These are phyloP conservation scores for Nasonia vitripennis DNA, from an alignment of 1,140 invertebrate genomes.

Conservation along the genomic window DNA sequence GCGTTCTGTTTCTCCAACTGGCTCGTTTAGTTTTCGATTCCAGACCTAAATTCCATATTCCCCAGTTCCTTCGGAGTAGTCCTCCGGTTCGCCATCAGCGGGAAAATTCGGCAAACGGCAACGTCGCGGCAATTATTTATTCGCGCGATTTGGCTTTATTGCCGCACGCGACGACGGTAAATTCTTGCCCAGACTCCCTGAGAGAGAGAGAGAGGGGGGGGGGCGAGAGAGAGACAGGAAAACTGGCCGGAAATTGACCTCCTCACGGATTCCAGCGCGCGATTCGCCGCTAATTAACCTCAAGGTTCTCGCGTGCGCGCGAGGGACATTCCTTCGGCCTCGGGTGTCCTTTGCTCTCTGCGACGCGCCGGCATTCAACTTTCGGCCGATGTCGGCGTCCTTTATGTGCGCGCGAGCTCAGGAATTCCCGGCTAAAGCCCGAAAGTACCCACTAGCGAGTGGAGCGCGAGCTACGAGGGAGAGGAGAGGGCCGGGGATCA, in stretches of 20 bases:
- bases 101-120: background rate
- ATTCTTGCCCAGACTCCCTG: slow-evolving; percentile 8
- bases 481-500: background rate
- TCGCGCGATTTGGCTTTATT: slow-evolving; percentile 22
- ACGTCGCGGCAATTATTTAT: slow-evolving; percentile 34
- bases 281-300: slow-evolving; percentile 48
- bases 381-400: background rate
- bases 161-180: background rate
- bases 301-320: slow-evolving; percentile 6
- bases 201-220: no score
- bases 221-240: background rate
- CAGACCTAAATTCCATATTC: no score
- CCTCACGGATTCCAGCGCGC: slow-evolving; percentile 33
- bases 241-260: slow-evolving; percentile 42
- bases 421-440: slow-evolving; percentile 15
- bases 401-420: slow-evolving; percentile 4
- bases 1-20: background rate
- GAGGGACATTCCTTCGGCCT: slow-evolving; percentile 31
- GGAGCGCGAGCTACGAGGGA: background rate
- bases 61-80: no score
- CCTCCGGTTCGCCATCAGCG: background rate
- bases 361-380: slow-evolving; percentile 9
- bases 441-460: slow-evolving; percentile 19
- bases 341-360: slow-evolving; percentile 21
- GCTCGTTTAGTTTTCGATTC: slow-evolving; percentile 10